phyloP scores from a whole-genome alignment of 2,797 vertebrate species.

The Falco peregrinus region DNA sequence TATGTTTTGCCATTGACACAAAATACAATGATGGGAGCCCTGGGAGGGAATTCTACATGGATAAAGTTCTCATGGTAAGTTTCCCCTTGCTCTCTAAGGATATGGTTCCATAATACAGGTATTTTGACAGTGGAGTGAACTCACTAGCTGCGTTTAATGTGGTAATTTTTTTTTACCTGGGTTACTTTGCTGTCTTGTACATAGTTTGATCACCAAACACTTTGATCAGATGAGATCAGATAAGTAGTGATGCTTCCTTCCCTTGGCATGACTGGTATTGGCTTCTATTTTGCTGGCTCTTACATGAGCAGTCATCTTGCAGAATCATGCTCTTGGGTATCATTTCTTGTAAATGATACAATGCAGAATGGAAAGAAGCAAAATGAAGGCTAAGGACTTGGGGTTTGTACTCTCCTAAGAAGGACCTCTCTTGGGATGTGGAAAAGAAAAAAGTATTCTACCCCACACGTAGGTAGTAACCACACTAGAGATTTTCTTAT shows the following conservation, averaged over 20 bases:
- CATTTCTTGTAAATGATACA: not conserved
- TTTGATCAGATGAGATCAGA: not conserved
- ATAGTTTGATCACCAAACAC: not conserved
- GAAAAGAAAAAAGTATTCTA: not conserved
- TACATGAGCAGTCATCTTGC: not conserved
- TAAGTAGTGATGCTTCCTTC: not conserved
- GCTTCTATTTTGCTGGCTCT: not conserved
- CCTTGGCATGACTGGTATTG: not conserved
- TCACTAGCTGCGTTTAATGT: not conserved
- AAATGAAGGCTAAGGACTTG: not conserved
- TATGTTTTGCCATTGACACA: constrained; percentile 97
- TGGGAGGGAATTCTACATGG: constrained; percentile 97
- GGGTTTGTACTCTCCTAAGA: not conserved
- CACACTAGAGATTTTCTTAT: not conserved
- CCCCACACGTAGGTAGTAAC: too few species aligned
- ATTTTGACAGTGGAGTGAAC: not conserved
- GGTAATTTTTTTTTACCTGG: not conserved
- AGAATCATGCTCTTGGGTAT: not conserved
- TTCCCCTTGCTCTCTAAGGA: not conserved
- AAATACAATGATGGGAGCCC: constrained; percentile 97
- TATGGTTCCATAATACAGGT: not conserved
- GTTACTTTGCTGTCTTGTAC: not conserved
- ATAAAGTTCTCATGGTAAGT: constrained; percentile 97
- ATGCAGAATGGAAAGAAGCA: not conserved
- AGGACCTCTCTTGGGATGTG: not conserved